These are phyloP conservation scores for Pardalotus punctatus DNA, from an alignment of 2,113 vertebrate genomes.

Conservation along the genomic window DNA sequence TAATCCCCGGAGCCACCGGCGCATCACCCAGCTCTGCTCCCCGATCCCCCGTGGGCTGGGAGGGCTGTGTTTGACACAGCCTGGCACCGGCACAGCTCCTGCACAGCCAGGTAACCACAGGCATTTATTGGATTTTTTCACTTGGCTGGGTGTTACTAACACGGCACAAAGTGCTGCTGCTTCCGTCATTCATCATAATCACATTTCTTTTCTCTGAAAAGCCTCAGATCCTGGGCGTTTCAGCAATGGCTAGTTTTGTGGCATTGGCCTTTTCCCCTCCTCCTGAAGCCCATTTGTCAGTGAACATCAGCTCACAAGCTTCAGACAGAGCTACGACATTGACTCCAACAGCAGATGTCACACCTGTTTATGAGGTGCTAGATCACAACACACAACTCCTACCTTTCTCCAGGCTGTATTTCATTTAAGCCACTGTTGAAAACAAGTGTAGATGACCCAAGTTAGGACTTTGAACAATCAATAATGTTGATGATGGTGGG, in stretches of 20 bases:
- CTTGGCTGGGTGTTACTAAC: background rate
- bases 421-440: background rate
- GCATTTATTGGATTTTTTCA: background rate
- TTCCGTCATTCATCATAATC: background rate
- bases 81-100: background rate
- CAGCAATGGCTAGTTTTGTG: background rate
- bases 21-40: background rate
- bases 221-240: background rate
- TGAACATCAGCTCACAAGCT: background rate
- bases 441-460: background rate
- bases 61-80: background rate
- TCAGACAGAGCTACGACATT: background rate
- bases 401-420: background rate
- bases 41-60: background rate
- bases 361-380: background rate
- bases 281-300: background rate
- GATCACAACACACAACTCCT: background rate
- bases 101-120: background rate
- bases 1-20: background rate
- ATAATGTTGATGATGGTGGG: fast-evolving
- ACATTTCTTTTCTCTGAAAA: background rate
- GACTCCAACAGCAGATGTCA: background rate
- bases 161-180: background rate
- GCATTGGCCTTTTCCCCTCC: background rate
- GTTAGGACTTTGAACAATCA: background rate